Base-by-base conservation (phyloP, 1,140 invertebrate species). In the Armadillidium nasatum region DNA sequence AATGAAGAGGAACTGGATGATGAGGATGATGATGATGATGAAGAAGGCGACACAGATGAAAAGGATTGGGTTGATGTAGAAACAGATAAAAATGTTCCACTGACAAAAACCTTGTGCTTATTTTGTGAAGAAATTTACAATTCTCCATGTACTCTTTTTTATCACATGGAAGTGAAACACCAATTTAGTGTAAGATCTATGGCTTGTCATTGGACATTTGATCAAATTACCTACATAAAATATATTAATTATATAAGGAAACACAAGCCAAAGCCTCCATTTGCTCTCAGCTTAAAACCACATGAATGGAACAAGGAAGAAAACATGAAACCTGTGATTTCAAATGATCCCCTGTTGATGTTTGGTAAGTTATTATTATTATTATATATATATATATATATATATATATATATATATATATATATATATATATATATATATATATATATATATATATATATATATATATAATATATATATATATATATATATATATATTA, bases 171-270 rank as follows among this genome's bases (percentile, higher is more conserved):
- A 7, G 50, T 60, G 50, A 60, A 60, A 60, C 50, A 60, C 19
- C 50, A 60, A 19, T 60, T 60, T 19, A 60, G 50, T 60, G 11
- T 60, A 60, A 60, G 50, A 19, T 60, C 50, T 15, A 60, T 60
- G 50, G 50, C 50, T 60, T 60, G 50, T 60, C 50, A 60, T 60
- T 60, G 50, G 50, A 15, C 50, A 60, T 60, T 60, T 60, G 50
- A 60, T 60, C 50, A 60, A 60, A 13, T 60, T 15, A 60, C 50
- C 19, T 60, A 60, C 50, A 60, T 60, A 15, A 60, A 60, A 60
- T 60, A 60, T 60, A 60, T 60, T 15, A 60, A 60, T 60, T 60
- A 15, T 19, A 60, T 60, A 15, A 13, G 50, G 19, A 60, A 60
- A 60, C 11, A 60, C 11, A 60, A 60, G 19, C 50, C 50, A 4